phyloP scores from a whole-genome alignment of 2,113 vertebrate genomes.

The Sisor rabdophorus region DNA sequence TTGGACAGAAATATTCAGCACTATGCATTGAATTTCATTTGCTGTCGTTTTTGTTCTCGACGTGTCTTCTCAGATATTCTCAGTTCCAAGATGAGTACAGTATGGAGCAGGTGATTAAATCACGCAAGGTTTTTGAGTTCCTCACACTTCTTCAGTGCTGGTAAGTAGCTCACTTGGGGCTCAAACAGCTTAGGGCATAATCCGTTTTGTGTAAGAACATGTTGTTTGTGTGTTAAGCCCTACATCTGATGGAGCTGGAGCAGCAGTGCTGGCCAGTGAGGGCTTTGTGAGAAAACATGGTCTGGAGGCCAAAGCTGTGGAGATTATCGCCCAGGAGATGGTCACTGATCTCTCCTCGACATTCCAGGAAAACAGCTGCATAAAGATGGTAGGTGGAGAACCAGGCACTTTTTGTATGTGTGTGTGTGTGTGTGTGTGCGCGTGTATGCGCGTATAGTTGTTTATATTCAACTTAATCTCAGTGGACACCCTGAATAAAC shows the following conservation, averaged over 20 bases:
- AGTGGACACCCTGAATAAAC: neutral
- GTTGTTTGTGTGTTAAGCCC: constrained; percentile 68
- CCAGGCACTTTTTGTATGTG: neutral
- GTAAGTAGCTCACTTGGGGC: constrained; percentile 66
- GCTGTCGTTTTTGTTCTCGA: neutral
- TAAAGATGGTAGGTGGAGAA: constrained; percentile 78
- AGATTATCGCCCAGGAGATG: constrained; percentile 96
- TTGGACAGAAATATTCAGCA: too few species aligned
- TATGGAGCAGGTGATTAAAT: constrained; percentile 82
- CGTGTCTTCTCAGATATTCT: constrained; percentile 74
- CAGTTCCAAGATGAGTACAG: constrained; percentile 89
- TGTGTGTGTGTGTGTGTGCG: too few species aligned
- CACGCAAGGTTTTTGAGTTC: constrained; percentile 81
- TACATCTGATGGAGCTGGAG: constrained; percentile 89
- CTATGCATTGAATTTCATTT: neutral
- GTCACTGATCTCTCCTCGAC: constrained; percentile 80
- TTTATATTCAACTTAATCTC: too few species aligned
- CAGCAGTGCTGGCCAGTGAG: constrained; percentile 84
- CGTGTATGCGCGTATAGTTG: too few species aligned
- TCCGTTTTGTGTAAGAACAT: neutral
- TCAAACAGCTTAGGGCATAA: constrained; percentile 1
- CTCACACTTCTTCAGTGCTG: constrained; percentile 93
- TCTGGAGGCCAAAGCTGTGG: constrained; percentile 82
- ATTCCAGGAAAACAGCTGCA: constrained; percentile 82
- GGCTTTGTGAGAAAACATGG: constrained; percentile 74